Evolutionary conservation across 2,888 invertebrate genomes (phyloP).

Genomic region (Calliphora vomitoria): DNA sequence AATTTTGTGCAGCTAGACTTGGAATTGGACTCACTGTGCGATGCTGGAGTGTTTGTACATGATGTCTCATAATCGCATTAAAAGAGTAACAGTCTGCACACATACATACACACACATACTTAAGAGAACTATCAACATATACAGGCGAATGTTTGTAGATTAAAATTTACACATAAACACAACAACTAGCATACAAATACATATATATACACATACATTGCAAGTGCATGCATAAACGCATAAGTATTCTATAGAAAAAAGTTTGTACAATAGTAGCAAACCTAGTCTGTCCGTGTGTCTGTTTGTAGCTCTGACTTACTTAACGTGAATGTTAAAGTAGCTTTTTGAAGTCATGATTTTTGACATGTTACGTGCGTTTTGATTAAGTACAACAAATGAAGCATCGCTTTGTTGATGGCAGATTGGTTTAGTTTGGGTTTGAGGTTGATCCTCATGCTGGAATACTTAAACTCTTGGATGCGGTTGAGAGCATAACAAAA

Average conservation of each 20-base stretch:
- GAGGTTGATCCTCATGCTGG: background rate
- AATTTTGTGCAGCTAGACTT: too few species aligned
- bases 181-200: background rate
- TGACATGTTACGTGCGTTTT: constrained; percentile 66
- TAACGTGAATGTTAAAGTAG: constrained; percentile 40
- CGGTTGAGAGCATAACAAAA: constrained; percentile 10
- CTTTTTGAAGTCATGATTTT: constrained; percentile 57
- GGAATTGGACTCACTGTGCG: too few species aligned
- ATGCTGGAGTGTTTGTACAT: background rate
- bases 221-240: background rate
- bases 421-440: constrained; percentile 34
- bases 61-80: constrained; percentile 27
- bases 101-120: background rate
- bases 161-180: constrained; percentile 4
- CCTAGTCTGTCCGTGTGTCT: constrained; percentile 2
- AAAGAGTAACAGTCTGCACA: background rate
- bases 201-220: background rate
- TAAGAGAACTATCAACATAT: too few species aligned
- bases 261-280: background rate
- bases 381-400: constrained; percentile 65
- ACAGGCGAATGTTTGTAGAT: background rate
- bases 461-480: constrained; percentile 9
- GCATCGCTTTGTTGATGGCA: constrained; percentile 42
- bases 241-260: background rate
- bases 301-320: constrained; percentile 31